Conservation (phyloP, 2,113 vertebrate species). For the Toxostoma redivivum region DNA sequence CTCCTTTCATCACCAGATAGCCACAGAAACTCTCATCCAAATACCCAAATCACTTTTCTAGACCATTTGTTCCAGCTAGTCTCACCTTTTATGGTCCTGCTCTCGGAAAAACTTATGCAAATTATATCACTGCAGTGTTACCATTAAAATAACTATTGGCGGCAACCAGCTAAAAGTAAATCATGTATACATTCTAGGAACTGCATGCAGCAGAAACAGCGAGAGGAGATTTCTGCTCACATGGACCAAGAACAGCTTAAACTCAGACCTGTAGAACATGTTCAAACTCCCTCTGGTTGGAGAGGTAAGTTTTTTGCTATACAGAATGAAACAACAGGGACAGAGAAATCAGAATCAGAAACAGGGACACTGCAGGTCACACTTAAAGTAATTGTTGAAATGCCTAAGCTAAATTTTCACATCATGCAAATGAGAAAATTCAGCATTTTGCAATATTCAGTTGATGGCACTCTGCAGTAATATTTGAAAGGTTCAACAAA, state of each 20-base stretch:
- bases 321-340: background rate
- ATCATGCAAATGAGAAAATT: background rate
- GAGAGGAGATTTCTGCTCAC: background rate
- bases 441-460: background rate
- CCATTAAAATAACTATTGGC: background rate
- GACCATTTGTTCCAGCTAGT: background rate
- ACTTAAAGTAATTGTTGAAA: background rate
- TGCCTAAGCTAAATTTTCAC: background rate
- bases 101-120: background rate
- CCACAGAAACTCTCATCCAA: background rate
- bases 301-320: background rate
- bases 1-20: background rate
- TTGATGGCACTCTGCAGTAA: accelerated
- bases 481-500: background rate
- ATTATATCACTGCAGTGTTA: background rate
- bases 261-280: background rate
- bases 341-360: no score
- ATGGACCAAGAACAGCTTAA: background rate
- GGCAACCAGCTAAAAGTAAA: conserved; percentile 31
- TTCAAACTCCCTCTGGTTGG: background rate
- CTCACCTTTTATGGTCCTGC: background rate
- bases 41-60: background rate
- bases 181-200: background rate
- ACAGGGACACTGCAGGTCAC: background rate
- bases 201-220: background rate